Evolutionary conservation across 2,888 invertebrate genomes (phyloP).

Genomic region (Ormyrus nitidulus): DNA sequence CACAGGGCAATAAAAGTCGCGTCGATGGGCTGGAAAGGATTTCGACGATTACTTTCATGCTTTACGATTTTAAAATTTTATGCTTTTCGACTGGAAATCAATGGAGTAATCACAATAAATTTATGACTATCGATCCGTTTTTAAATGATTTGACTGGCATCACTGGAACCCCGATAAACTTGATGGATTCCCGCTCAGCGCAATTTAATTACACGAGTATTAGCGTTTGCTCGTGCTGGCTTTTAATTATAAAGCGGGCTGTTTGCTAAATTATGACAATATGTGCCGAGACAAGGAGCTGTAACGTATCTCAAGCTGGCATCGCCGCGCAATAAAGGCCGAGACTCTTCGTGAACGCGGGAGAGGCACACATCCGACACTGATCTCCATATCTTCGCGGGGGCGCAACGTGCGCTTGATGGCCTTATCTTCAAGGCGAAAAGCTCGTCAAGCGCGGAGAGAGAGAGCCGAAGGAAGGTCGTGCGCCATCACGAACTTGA

Average conservation of each 20-base stretch:
- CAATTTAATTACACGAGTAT: constrained; percentile 32
- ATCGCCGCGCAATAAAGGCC: constrained; percentile 32
- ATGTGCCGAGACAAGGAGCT: constrained; percentile 30
- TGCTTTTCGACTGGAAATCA: too few relatives aligned
- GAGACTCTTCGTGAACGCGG: background rate
- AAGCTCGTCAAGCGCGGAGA: constrained; percentile 59
- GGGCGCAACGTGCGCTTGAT: constrained; percentile 71
- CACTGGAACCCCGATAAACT: constrained; percentile 10
- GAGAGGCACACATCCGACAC: constrained; percentile 44
- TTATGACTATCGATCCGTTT: too few relatives aligned
- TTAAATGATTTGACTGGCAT: background rate
- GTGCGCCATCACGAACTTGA: constrained; percentile 58
- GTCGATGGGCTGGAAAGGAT: too few relatives aligned
- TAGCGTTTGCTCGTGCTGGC: constrained; percentile 4
- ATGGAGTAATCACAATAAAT: too few relatives aligned
- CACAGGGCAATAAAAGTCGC: background rate
- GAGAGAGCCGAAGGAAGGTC: background rate
- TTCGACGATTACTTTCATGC: too few relatives aligned
- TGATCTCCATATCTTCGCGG: constrained; percentile 53
- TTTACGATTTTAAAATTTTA: too few relatives aligned
- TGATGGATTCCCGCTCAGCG: constrained; percentile 16
- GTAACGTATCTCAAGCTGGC: background rate
- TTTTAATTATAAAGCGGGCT: constrained; percentile 54
- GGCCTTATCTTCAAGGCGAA: constrained; percentile 70
- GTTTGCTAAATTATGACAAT: constrained; percentile 56